These are phyloP conservation scores for Drosophila athabasca DNA, from an alignment of 1,140 invertebrate genomes.

Conservation along the genomic window DNA sequence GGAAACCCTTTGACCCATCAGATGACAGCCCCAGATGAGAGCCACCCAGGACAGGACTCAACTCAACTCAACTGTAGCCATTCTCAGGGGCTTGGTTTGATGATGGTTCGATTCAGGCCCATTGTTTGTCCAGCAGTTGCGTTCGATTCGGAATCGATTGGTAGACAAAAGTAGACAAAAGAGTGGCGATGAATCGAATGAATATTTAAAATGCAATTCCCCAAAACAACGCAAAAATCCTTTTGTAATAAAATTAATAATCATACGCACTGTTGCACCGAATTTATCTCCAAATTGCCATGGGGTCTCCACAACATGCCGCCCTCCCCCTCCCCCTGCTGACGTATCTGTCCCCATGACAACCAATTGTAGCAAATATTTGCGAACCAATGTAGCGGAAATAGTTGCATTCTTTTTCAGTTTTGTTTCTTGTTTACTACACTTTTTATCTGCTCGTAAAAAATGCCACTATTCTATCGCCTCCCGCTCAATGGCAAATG, in stretches of 20 bases:
- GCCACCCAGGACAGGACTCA: conserved; percentile 3
- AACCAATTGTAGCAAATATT: conserved; percentile 41
- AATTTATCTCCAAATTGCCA: conserved; percentile 37
- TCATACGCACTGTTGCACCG: conserved; percentile 52
- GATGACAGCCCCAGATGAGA: conserved; percentile 7
- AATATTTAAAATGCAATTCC: conserved; percentile 18
- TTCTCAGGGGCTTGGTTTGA: neutral
- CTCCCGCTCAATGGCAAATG: conserved; percentile 34
- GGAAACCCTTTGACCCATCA: conserved; percentile 18
- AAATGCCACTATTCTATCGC: neutral
- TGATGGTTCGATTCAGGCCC: conserved; percentile 32
- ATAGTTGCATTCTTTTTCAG: conserved; percentile 38
- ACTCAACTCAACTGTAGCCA: conserved; percentile 6
- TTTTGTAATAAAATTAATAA: conserved; percentile 54
- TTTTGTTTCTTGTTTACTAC: conserved; percentile 30
- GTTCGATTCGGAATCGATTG: conserved; percentile 13
- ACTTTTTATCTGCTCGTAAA: conserved; percentile 3
- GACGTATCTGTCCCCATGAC: conserved; percentile 9
- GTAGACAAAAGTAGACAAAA: too few species aligned
- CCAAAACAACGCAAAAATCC: conserved; percentile 10
- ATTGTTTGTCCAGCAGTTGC: conserved; percentile 15
- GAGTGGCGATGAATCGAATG: conserved; percentile 37
- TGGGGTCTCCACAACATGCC: conserved; percentile 1
- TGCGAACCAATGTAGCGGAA: conserved; percentile 48
- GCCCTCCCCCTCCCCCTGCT: too few species aligned